Percentiles rank a stretch among this genome's conserved stretches.
Conservation (phyloP, 2,113 vertebrate species). For the Naja naja region DNA sequence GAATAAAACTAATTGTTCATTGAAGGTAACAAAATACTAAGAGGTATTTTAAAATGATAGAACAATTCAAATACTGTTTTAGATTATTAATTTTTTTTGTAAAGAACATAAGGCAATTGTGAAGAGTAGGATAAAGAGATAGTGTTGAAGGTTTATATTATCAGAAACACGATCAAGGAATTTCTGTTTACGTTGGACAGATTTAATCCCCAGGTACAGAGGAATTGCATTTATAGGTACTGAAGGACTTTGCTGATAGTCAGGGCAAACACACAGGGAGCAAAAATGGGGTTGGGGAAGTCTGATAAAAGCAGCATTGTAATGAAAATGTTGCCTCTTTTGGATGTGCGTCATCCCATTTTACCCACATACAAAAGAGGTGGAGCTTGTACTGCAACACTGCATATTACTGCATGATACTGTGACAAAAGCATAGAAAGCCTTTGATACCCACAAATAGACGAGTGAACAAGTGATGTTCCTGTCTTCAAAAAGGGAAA, state of each 20-base stretch:
- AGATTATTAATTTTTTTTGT: not conserved
- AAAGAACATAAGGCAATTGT: not conserved
- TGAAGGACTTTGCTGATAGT: not conserved
- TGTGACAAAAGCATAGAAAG: not conserved
- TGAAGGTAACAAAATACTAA: not conserved
- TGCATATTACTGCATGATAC: not conserved
- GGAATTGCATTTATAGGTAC: not conserved
- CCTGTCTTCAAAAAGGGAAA: not conserved
- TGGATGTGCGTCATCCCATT: not conserved
- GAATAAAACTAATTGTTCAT: not conserved
- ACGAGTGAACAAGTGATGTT: not conserved
- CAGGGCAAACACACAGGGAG: not conserved
- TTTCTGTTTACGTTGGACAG: not conserved
- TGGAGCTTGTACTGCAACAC: not conserved
- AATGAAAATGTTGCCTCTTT: not conserved
- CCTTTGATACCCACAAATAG: not conserved
- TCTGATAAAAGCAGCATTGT: not conserved
- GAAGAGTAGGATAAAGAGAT: not conserved
- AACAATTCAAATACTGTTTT: not conserved
- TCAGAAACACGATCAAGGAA: not conserved
- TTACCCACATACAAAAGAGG: not conserved
- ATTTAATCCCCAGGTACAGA: not conserved
- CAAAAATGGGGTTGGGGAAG: not conserved
- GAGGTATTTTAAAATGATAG: not conserved
- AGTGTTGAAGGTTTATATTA: not conserved